phyloP scores from a whole-genome alignment of 2,888 invertebrate species.

The Leptura quadrifasciata region DNA sequence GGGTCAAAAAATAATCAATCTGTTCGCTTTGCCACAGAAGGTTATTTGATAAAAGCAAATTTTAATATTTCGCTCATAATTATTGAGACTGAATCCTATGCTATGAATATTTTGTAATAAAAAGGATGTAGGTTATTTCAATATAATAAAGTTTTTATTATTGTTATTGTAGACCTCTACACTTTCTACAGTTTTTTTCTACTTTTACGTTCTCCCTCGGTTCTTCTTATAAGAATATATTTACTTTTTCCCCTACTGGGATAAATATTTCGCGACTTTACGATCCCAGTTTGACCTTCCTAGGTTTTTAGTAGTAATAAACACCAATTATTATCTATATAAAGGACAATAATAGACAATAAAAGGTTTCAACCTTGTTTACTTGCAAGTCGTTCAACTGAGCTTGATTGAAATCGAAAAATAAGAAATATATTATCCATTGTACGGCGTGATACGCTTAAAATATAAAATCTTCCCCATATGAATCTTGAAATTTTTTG shows the following conservation, averaged over 20 bases:
- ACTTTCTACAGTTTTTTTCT: slow-evolving; percentile 7
- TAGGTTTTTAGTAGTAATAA: slow-evolving; percentile 21
- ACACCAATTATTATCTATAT: slow-evolving; percentile 27
- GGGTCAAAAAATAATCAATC: no score
- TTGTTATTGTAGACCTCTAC: background rate
- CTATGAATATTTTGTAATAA: background rate
- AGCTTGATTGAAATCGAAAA: background rate
- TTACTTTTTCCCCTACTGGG: slow-evolving; percentile 10
- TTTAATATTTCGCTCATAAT: no score
- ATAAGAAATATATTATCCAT: background rate
- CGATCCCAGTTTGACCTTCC: slow-evolving; percentile 36
- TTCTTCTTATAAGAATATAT: slow-evolving; percentile 24
- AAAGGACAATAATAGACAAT: slow-evolving; percentile 1
- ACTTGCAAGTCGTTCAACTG: background rate
- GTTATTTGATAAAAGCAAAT: no score
- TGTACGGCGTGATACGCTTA: no score
- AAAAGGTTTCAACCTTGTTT: background rate
- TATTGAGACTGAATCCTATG: no score
- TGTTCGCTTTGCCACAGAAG: no score
- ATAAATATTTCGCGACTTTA: slow-evolving; percentile 28
- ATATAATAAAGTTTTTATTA: slow-evolving; percentile 23
- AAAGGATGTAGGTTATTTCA: background rate
- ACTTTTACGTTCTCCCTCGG: background rate
- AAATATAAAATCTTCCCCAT: no score
- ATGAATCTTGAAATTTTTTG: no score